Base-by-base conservation (phyloP, 2,113 vertebrate species). In the Ibidorhyncha struthersii region DNA sequence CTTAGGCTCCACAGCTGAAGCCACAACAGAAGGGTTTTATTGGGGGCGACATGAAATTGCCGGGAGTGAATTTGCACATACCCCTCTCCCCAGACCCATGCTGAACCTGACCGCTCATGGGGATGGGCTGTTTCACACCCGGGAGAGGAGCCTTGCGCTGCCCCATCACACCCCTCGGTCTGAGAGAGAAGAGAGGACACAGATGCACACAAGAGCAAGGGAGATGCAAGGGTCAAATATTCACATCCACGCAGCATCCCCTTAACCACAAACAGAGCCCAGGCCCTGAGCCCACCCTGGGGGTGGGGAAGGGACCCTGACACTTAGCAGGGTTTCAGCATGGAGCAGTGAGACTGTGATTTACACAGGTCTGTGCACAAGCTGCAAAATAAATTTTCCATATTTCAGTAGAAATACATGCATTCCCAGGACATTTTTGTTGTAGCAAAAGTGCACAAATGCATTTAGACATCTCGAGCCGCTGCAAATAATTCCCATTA, bases 241-340 rank as follows among this genome's bases (percentile, higher is more conserved):
- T 63, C 38, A 38, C 10, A 3, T 55, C 19, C 29, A 34, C 0
- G 0, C 6, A 83, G 16, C 30, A n/a, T 91, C 71, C 36, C 13
- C 8, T 36, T 40, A 49, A 9, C 30, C 12, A 14, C 2, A 3
- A 30, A 18, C 0, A 0, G 20, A 88, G 4, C 17, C 15, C 0
- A 0, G 14, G 55, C 45, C 78, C 30, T 72, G 41, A 79, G 47
- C 27, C 29, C 25, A 58, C 16, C 20, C 12, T 63, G 38, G 30
- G 49, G 14, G 21, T 9, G 5, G 9, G 13, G 41, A 74, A 34
- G 47, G 19, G 29, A 91, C 9, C 16, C 19, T 3, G 4, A 27
- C 38, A 22, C 40, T 36, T 58, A 7, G 7, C 32, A 80, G n/a
- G 12, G 5, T 47, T 90, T 14, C 29, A 30, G 45, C 18, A 43